These are phyloP conservation scores for Protula sp. DNA, from an alignment of 2,888 invertebrate species.

Conservation along the genomic window DNA sequence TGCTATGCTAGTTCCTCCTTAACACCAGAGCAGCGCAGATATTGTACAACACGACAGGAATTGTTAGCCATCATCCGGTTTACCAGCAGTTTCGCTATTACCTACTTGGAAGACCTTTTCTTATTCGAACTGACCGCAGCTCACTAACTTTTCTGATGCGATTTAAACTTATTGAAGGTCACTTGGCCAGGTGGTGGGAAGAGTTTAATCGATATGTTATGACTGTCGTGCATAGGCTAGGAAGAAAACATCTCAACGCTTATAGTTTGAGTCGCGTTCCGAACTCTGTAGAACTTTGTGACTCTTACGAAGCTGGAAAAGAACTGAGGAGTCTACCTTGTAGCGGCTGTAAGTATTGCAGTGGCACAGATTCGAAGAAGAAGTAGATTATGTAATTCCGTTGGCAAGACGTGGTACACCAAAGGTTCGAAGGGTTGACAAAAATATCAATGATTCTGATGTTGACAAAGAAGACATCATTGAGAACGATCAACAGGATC, in stretches of 20 bases:
- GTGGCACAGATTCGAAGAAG: no score
- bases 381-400: no score
- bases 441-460: no score
- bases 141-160: not conserved
- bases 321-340: no score
- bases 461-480: no score
- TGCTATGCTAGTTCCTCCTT: not conserved
- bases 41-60: not conserved
- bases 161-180: not conserved
- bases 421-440: no score
- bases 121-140: not conserved
- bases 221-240: not conserved
- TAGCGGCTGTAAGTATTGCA: no score
- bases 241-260: not conserved
- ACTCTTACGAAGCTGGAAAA: no score
- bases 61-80: not conserved
- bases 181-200: not conserved
- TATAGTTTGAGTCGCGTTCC: not conserved
- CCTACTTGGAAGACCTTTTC: not conserved
- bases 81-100: not conserved
- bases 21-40: not conserved
- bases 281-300: no score
- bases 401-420: no score
- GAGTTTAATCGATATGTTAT: not conserved
- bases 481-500: no score